Evolutionary conservation across 2,888 invertebrate genomes (phyloP).

Genomic region (Drosophila kambysellisi): DNA sequence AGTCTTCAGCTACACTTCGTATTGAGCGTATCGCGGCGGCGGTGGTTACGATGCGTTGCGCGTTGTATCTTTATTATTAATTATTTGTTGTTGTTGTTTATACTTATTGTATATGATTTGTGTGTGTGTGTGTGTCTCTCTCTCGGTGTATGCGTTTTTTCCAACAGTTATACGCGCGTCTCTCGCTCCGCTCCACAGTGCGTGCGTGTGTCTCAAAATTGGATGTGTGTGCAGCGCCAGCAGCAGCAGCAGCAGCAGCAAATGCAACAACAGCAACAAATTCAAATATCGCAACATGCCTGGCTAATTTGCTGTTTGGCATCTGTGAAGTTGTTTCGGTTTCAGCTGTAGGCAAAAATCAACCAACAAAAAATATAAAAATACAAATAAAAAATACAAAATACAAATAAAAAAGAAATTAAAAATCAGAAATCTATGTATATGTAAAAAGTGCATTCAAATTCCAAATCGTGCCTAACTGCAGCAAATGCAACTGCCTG

Average conservation of each 20-base stretch:
- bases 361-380: slow-evolving; percentile 14
- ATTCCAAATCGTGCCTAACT: slow-evolving; percentile 77
- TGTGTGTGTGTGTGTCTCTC: slow-evolving; percentile 23
- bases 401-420: slow-evolving; percentile 42
- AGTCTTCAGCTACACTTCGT: slow-evolving; percentile 86
- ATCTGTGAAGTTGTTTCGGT: slow-evolving; percentile 70
- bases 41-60: slow-evolving; percentile 81
- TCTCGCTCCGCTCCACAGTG: slow-evolving; percentile 27
- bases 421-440: slow-evolving; percentile 20
- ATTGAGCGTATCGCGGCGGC: slow-evolving; percentile 85
- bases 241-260: slow-evolving; percentile 33
- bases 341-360: slow-evolving; percentile 56
- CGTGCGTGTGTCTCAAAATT: slow-evolving; percentile 21
- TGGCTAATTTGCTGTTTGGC: slow-evolving; percentile 54
- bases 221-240: slow-evolving; percentile 20
- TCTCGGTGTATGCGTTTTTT: slow-evolving; percentile 51
- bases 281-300: slow-evolving; percentile 70
- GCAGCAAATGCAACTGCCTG: slow-evolving; percentile 59
- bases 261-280: slow-evolving; percentile 40
- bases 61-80: slow-evolving; percentile 80
- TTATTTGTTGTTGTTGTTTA: slow-evolving; percentile 81
- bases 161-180: slow-evolving; percentile 41
- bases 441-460: slow-evolving; percentile 64
- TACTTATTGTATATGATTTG: slow-evolving; percentile 60
- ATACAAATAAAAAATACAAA: slow-evolving; percentile 15